Evolutionary conservation across 1,140 invertebrate genomes (phyloP), one percentile per base, ranked within the genome.

Genomic region (Phymorhynchus buccinoides): DNA sequence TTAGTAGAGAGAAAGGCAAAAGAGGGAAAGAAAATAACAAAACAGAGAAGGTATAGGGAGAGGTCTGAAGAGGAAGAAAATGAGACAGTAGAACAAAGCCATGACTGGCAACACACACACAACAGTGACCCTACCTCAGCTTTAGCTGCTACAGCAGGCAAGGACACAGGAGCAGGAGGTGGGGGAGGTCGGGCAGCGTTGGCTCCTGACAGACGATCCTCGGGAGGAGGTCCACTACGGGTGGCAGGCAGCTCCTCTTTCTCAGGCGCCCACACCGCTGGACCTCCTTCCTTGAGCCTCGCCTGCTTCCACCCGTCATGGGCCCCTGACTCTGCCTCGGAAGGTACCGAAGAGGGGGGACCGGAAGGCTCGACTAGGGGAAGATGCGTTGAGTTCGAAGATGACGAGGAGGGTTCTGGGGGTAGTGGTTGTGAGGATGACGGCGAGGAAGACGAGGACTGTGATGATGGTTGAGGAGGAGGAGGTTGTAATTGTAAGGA

Each of bases 161-260:
- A 37, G 35, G 44, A 18, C 18, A 18, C 44, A 48, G 44, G 44
- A 48, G 44, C 7, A 48, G 44, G 44, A 48, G 44, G 44, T n/a
- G 73, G 41, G 9, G 37, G 30, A 27, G 39, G 18, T 1, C 52
- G 80, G 32, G 80, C 80, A 37, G 80, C 66, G 52, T 81, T 81
- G 35, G 80, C 52, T 22, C 80, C 80, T 41, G 48, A n/a, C 44
- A 81, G 80, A 39, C 80, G 48, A 39, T 81, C 80, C 39, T 81
- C 80, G 16, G 80, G 48, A 3, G 80, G 52, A 2, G 80, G 80
- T 12, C 44, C 80, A n/a, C n/a, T 27, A 9, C 52, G 80, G 52
- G 80, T 81, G 14, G 62, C 9, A 0, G 80, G 80, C 35, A 75
- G 42, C 7, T 35, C 18, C 22, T 81, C 80, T 1, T 35, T 6